Evolutionary conservation across 2,797 vertebrate genomes (phyloP), one percentile per base, ranked within the genome.

Genomic region (Myotis pilosus): DNA sequence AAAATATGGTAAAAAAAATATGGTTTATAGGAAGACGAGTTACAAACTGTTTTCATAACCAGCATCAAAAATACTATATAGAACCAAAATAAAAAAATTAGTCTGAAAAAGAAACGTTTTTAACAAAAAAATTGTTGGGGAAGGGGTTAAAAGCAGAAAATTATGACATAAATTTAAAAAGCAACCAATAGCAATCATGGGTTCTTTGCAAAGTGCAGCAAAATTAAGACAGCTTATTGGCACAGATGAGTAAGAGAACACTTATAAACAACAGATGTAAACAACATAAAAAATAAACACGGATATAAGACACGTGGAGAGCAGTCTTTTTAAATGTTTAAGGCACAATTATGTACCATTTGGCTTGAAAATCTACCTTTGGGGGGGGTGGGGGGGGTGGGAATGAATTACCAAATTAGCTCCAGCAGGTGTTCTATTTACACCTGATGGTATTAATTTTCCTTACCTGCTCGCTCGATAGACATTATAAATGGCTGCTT

Each of bases 71-170:
- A n/a, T n/a, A n/a, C n/a, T n/a, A n/a, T n/a, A n/a, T n/a, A n/a
- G n/a, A n/a, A n/a, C n/a, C 64, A n/a, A n/a, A n/a, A n/a, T n/a
- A n/a, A n/a, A n/a, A n/a, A n/a, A n/a, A n/a, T n/a, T n/a, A n/a
- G n/a, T n/a, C n/a, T n/a, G n/a, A n/a, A n/a, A n/a, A n/a, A n/a
- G n/a, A n/a, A n/a, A n/a, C n/a, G n/a, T n/a, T n/a, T n/a, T n/a
- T n/a, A n/a, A n/a, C n/a, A n/a, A n/a, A n/a, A n/a, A n/a, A n/a
- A n/a, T n/a, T n/a, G n/a, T n/a, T n/a, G n/a, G n/a, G n/a, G n/a
- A n/a, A n/a, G n/a, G n/a, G n/a, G 60, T 15, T 68, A 47, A 79
- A 87, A 82, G 60, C 55, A 38, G n/a, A 71, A 95, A 49, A 20
- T 47, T 55, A 19, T 51, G 55, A 72, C 74, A 53, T 72, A 38